Evolutionary conservation across 35 echinoderm and acorn worm genomes (phyloP).

Genomic region (Apostichopus californicus): DNA sequence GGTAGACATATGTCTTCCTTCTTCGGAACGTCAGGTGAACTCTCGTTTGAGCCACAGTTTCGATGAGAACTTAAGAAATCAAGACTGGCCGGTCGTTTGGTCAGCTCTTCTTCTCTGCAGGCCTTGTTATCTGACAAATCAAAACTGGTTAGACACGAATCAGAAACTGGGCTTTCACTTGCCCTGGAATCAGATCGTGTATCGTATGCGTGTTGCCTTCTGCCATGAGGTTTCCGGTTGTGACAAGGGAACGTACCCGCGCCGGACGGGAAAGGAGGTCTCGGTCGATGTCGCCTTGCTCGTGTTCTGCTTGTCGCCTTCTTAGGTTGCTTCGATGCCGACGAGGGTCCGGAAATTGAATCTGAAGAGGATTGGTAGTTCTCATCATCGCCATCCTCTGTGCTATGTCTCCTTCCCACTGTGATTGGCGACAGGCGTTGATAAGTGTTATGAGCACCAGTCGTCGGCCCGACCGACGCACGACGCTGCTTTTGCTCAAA

Average conservation of each 20-base stretch:
- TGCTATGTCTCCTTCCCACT: not conserved
- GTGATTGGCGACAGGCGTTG: slow-evolving; percentile 14
- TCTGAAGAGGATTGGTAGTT: slow-evolving; percentile 49
- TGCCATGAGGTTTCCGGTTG: not conserved
- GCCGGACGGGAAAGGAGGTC: slow-evolving; percentile 33
- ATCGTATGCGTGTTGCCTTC: slow-evolving; percentile 41
- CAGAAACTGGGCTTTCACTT: slow-evolving; percentile 57
- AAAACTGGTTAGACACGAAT: slow-evolving; percentile 53
- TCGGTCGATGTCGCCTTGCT: slow-evolving; percentile 22
- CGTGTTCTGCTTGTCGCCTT: slow-evolving; percentile 27
- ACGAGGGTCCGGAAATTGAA: slow-evolving; percentile 24
- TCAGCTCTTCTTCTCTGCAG: slow-evolving; percentile 36
- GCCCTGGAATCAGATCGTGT: slow-evolving; percentile 48
- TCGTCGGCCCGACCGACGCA: slow-evolving; percentile 41
- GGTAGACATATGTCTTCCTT: slow-evolving; percentile 42
- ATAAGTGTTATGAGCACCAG: slow-evolving; percentile 26
- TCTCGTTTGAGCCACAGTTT: slow-evolving; percentile 10
- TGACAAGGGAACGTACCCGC: slow-evolving; percentile 41
- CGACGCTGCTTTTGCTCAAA: slow-evolving; percentile 39
- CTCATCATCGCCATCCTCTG: slow-evolving; percentile 54
- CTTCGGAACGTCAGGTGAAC: slow-evolving; percentile 34
- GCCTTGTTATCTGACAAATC: slow-evolving; percentile 35
- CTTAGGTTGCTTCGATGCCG: slow-evolving; percentile 30
- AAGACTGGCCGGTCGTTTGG: slow-evolving; percentile 45
- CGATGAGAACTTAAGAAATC: slow-evolving; percentile 28